Evolutionary conservation across 2,797 vertebrate species (phyloP), one percentile per base, ranked within the genome.

Genomic region (Parotocinclus haroldoi): DNA sequence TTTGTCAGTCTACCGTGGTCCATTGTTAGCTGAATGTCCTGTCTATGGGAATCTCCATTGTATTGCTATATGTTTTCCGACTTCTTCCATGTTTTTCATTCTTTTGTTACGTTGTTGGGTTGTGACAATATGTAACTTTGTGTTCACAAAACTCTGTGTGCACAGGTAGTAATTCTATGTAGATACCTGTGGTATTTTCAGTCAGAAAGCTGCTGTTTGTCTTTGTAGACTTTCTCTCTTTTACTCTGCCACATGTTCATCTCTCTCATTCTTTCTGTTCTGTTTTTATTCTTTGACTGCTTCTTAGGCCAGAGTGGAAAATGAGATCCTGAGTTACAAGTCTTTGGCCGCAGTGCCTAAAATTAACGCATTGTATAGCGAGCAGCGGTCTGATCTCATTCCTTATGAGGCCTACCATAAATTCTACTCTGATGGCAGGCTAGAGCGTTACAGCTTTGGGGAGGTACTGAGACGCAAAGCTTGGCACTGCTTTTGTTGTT

Each of bases 311-410:
- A 95, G 94, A 27, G 27, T 27, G 87, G 92, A 94, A 85, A 92
- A 91, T 82, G 92, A 94, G 82, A 91, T 93, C 82, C 88, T 94
- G 85, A 92, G 91, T 89, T 95, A 93, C 84, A 95, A 93, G 91
- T 92, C 94, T 82, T 86, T 96, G 89, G 91, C 92, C 54, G 85
- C 94, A 82, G 89, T 96, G 84, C 93, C 95, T 86, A 93, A 94
- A 89, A 91, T 95, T 87, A 98, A 95, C 87, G 89, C 93, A 82
- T 86, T 94, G 82, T 95, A 95, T 74, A 93, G 94, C 81, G 88
- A 92, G 81, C 93, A 95, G 84, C 90, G 85, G 65, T 93, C 95
- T 1, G 93, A 96, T 89, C 93, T 98, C 89, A 93, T 96, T 89
- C 94, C 94, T 76, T 95, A 95, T 75, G 94, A 95, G 85, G 89